Conservation (phyloP, 2,113 vertebrate genomes). For the Amazona vittata region DNA sequence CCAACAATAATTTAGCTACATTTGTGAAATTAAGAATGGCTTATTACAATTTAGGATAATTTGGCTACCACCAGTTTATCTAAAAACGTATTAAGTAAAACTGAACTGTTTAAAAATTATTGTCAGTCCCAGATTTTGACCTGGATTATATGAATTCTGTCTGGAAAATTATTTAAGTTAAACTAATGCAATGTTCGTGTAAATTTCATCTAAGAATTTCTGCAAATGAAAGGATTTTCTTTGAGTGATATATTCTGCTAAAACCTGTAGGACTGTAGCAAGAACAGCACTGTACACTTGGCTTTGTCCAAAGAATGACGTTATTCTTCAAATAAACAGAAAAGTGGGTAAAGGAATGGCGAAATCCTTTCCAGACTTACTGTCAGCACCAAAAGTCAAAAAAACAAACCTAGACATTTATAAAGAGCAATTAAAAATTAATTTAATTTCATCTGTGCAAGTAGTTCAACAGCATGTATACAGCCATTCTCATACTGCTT, state of each 20-base stretch:
- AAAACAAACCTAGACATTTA: neutral
- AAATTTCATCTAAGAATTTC: neutral
- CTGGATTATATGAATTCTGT: neutral
- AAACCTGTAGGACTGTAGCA: neutral
- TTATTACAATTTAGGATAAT: neutral
- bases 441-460: neutral
- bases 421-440: neutral
- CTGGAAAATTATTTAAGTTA: neutral
- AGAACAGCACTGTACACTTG: neutral
- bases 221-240: neutral
- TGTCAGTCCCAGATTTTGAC: neutral
- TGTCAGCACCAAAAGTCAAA: neutral
- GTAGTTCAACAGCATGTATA: neutral
- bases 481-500: neutral
- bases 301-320: neutral
- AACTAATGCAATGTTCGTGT: neutral
- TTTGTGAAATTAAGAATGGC: neutral
- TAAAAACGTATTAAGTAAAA: neutral
- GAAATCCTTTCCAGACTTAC: conserved; percentile 34
- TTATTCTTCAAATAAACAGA: conserved; percentile 44
- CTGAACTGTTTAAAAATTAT: neutral
- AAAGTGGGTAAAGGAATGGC: neutral
- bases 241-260: neutral
- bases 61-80: neutral
- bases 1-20: neutral